Evolutionary conservation across 2,888 invertebrate genomes (phyloP), one percentile per base, ranked within the genome.

Genomic region (Apeira syringaria): DNA sequence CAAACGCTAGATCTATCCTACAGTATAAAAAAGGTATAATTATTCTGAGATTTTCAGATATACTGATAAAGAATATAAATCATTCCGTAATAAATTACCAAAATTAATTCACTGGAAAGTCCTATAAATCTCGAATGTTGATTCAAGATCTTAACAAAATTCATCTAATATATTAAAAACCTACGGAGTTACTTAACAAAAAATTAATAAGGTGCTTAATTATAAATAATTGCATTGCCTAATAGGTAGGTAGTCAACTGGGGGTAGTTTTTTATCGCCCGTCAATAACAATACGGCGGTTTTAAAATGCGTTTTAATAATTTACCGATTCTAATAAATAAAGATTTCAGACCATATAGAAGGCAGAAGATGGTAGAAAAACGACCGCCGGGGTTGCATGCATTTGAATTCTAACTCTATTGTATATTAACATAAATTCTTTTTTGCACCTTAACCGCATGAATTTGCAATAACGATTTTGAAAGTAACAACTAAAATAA

Each of bases 301-400:
- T 66, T 76, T 80, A 84, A 84, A 83, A 81, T 77, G 78, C 68
- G 61, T 66, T 73, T 77, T 81, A 76, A 84, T 84, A 84, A 81
- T 82, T 83, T 84, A 79, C 77, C 68, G 80, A 75, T 80, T 79
- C 87, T 87, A 87, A 88, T 89, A 89, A 87, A 89, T 88, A 89
- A 89, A 87, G 88, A 87, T 88, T 87, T 85, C 67, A 80, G 78
- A 66, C 71, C 69, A 71, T 80, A 76, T 70, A 71, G 70, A 71
- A 66, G 59, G 64, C 65, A 65, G 46, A 29, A 24, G 43, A 56
- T 61, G 61, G 59, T 68, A 72, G 68, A 87, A 89, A 89, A 89
- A 89, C 73, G 85, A 84, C 89, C 89, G 80, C 89, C 89, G 80
- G 82, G 74, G 74, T 74, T 70, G 87, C 66, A 69, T 78, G 67